These are phyloP conservation scores for Porites cylindrica DNA, from an alignment of 92 coral and sea anemone genomes.

Conservation along the genomic window DNA sequence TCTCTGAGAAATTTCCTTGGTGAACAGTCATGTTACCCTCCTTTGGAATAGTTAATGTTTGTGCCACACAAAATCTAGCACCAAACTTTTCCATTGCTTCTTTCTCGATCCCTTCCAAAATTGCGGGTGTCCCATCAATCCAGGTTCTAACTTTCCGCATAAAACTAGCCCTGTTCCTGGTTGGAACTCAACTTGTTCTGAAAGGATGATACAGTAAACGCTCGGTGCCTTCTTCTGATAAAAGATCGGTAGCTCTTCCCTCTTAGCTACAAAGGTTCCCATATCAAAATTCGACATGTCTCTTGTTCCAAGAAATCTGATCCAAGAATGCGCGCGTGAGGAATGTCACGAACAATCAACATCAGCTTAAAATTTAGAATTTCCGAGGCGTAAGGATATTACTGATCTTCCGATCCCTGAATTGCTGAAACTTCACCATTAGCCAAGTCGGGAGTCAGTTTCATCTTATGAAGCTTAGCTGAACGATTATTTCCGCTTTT, in stretches of 20 bases:
- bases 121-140: constrained; percentile 49
- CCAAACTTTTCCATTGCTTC: neutral
- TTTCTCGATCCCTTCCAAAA: constrained; percentile 27
- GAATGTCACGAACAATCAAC: constrained; percentile 45
- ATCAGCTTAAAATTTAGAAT: constrained; percentile 24
- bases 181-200: constrained; percentile 42
- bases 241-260: constrained; percentile 51
- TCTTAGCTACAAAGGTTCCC: constrained; percentile 38
- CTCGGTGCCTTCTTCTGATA: constrained; percentile 32
- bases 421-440: constrained; percentile 22
- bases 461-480: constrained; percentile 39
- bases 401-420: constrained; percentile 32
- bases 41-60: constrained; percentile 37
- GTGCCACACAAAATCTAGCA: constrained; percentile 24
- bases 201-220: constrained; percentile 51
- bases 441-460: constrained; percentile 35
- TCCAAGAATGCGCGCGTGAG: constrained; percentile 46
- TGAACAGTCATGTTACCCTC: constrained; percentile 42
- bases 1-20: constrained; percentile 60
- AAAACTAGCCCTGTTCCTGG: constrained; percentile 45
- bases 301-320: constrained; percentile 39
- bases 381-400: constrained; percentile 44
- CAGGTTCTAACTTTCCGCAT: constrained; percentile 33
- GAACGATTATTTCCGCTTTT: constrained; percentile 40
- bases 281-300: constrained; percentile 49